phyloP scores from a whole-genome alignment of 2,888 invertebrate genomes.

The Hofmannophila pseudospretella region DNA sequence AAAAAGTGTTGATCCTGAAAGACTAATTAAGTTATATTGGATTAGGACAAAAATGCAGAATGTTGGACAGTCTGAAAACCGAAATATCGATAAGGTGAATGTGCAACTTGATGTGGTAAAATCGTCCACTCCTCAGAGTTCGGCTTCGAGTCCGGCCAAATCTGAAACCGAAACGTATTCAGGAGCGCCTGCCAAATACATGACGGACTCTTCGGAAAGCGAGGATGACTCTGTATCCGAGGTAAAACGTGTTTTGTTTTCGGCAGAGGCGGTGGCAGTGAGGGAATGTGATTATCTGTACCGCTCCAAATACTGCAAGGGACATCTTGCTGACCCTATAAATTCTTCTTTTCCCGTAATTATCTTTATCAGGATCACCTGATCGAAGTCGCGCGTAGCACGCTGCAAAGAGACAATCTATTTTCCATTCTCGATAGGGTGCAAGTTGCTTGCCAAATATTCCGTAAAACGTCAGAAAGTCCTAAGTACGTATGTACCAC shows the following conservation, averaged over 20 bases:
- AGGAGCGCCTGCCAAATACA: slow-evolving; percentile 90
- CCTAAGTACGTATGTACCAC: slow-evolving; percentile 74
- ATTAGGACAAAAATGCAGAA: slow-evolving; percentile 93
- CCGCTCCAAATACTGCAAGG: slow-evolving; percentile 79
- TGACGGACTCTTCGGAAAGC: slow-evolving; percentile 96
- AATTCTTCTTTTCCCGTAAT: slow-evolving; percentile 50
- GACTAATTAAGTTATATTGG: slow-evolving; percentile 75
- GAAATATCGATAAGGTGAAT: slow-evolving; percentile 89
- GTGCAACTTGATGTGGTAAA: slow-evolving; percentile 83
- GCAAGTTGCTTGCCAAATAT: slow-evolving; percentile 74
- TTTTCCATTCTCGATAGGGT: slow-evolving; percentile 62
- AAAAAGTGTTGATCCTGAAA: slow-evolving; percentile 75
- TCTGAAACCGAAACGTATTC: slow-evolving; percentile 92
- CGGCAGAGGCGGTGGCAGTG: slow-evolving; percentile 73
- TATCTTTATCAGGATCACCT: slow-evolving; percentile 37
- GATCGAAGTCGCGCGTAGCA: slow-evolving; percentile 46
- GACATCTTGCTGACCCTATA: slow-evolving; percentile 80
- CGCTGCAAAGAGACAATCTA: slow-evolving; percentile 53
- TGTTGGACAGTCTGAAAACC: slow-evolving; percentile 91
- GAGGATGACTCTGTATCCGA: slow-evolving; percentile 98
- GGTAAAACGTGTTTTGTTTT: slow-evolving; percentile 85
- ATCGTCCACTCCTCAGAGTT: slow-evolving; percentile 90
- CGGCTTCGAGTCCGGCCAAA: slow-evolving; percentile 89
- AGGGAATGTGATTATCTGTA: slow-evolving; percentile 76
- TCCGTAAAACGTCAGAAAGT: slow-evolving; percentile 78